Evolutionary conservation across 2,888 invertebrate genomes (phyloP).

Genomic region (Hedychridium roseum): DNA sequence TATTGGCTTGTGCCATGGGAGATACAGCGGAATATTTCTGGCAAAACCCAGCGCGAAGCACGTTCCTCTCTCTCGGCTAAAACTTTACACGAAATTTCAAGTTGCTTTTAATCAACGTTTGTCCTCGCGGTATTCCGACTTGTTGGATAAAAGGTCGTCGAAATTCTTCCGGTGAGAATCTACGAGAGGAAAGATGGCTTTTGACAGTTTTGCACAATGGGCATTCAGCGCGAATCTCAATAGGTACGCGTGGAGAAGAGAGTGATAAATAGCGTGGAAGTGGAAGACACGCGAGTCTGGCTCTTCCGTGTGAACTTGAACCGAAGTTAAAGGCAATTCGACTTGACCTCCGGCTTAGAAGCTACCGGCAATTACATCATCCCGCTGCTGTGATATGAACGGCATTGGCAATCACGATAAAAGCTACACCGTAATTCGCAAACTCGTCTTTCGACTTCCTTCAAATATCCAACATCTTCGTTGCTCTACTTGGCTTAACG

Average conservation of each 20-base stretch:
- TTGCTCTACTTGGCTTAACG: background rate
- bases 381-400: constrained; percentile 17
- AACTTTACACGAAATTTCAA: constrained; percentile 1
- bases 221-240: constrained; percentile 2
- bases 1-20: too few relatives aligned
- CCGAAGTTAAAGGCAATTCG: constrained; percentile 44
- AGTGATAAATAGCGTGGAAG: background rate
- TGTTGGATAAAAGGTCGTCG: constrained; percentile 1
- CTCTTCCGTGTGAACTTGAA: constrained; percentile 41
- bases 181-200: too few relatives aligned
- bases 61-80: too few relatives aligned
- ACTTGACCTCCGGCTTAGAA: constrained; percentile 31
- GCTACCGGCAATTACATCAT: constrained; percentile 25
- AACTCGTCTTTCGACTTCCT: constrained; percentile 2
- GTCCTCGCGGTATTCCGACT: constrained; percentile 8
- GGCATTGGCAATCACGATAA: constrained; percentile 14
- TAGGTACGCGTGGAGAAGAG: constrained; percentile 6
- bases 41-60: too few relatives aligned
- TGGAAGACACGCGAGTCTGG: background rate
- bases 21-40: too few relatives aligned
- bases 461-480: background rate
- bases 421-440: constrained; percentile 3
- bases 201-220: too few relatives aligned
- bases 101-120: constrained; percentile 1
- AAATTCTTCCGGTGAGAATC: too few relatives aligned